Conservation (phyloP, 2,888 invertebrate species). For the Pachycephus smyrnensis region DNA sequence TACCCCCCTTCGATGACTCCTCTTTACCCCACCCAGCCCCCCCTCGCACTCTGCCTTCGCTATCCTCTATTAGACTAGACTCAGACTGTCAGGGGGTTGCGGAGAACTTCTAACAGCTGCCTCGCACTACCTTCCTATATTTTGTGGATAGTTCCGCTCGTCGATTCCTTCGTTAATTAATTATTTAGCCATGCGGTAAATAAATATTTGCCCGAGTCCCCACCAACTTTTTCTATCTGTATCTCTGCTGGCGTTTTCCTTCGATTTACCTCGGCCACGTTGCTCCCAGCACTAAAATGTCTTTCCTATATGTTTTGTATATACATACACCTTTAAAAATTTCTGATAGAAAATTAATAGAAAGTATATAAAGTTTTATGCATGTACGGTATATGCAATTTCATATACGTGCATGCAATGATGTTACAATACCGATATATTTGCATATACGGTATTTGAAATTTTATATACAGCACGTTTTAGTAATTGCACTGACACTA, state of each 20-base stretch:
- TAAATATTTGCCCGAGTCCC: conserved; percentile 38
- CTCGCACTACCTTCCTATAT: conserved; percentile 40
- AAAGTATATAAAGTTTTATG: too few relatives aligned
- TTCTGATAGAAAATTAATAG: too few relatives aligned
- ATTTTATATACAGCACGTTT: too few relatives aligned
- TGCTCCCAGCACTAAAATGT: background rate
- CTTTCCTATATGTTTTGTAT: background rate
- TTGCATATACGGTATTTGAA: too few relatives aligned
- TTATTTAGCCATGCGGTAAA: conserved; percentile 47
- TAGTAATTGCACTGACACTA: too few relatives aligned
- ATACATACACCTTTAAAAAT: too few relatives aligned
- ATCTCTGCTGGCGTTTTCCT: background rate
- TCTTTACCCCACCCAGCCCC: conserved; percentile 10
- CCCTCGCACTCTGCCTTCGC: conserved; percentile 31
- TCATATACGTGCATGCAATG: too few relatives aligned
- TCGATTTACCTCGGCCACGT: background rate
- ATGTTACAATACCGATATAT: too few relatives aligned
- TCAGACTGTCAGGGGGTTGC: conserved; percentile 4
- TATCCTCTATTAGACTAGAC: conserved; percentile 28
- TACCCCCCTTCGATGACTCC: conserved; percentile 31
- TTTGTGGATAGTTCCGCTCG: conserved; percentile 36
- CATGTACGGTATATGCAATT: too few relatives aligned
- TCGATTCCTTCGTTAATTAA: conserved; percentile 48
- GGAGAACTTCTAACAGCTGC: conserved; percentile 38
- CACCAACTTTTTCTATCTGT: background rate